These are phyloP conservation scores for Ecliptopera silaceata DNA, from an alignment of 2,888 invertebrate species.

Conservation along the genomic window DNA sequence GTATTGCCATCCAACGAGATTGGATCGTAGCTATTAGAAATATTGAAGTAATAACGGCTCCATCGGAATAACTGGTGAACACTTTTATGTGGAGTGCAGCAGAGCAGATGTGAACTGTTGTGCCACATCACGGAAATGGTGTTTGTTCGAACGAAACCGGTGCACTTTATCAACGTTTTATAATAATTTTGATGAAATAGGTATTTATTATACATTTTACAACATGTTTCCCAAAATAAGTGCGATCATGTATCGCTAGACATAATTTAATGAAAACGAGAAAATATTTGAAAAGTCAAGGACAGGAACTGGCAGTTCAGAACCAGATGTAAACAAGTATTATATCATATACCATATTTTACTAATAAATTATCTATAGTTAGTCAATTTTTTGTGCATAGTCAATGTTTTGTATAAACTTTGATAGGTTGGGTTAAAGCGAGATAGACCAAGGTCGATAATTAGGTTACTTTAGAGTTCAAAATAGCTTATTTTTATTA, in stretches of 20 bases:
- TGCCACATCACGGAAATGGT: slow-evolving; percentile 20
- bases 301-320: too few species aligned
- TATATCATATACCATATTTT: too few species aligned
- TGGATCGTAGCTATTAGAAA: slow-evolving; percentile 69
- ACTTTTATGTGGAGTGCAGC: slow-evolving; percentile 33
- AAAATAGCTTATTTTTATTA: slow-evolving; percentile 1
- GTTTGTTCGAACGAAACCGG: slow-evolving; percentile 30
- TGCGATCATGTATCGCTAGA: too few species aligned
- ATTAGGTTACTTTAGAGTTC: slow-evolving; percentile 7
- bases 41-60: slow-evolving; percentile 62
- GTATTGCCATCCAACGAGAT: slow-evolving; percentile 53
- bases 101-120: slow-evolving; percentile 24
- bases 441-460: background rate
- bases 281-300: too few species aligned
- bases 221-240: background rate
- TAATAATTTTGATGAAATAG: slow-evolving; percentile 24
- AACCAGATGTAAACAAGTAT: too few species aligned
- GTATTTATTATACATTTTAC: background rate
- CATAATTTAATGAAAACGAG: too few species aligned
- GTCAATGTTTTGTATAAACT: too few species aligned
- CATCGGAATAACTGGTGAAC: slow-evolving; percentile 31
- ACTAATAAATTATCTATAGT: too few species aligned
- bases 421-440: background rate
- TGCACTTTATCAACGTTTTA: too few species aligned
- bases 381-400: too few species aligned